Evolutionary conservation across 2,113 vertebrate species (phyloP).

Genomic region (Elaphurus davidianus): DNA sequence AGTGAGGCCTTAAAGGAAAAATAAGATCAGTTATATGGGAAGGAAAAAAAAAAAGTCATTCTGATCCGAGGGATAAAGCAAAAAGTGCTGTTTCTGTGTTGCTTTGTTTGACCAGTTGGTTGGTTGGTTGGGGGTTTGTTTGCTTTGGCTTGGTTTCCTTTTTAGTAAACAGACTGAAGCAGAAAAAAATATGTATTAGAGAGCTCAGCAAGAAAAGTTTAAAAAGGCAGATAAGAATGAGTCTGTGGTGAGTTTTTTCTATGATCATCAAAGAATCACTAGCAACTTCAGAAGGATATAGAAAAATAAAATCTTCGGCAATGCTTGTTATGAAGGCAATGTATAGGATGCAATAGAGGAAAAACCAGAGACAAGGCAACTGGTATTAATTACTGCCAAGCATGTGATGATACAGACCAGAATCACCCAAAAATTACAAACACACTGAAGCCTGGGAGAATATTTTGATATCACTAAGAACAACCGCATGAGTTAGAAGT

Average conservation of each 20-base stretch:
- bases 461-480: background rate
- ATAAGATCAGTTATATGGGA: background rate
- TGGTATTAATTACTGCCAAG: background rate
- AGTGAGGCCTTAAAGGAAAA: background rate
- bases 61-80: background rate
- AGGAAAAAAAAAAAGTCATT: background rate
- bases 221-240: background rate
- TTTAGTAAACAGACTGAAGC: background rate
- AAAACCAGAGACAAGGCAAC: background rate
- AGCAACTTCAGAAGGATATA: background rate
- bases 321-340: background rate
- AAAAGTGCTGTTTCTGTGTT: background rate
- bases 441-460: background rate
- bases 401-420: background rate
- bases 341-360: fast-evolving
- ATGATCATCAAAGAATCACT: background rate
- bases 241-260: background rate
- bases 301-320: background rate
- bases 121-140: background rate
- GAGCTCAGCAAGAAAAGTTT: background rate
- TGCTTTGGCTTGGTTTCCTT: background rate
- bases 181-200: background rate
- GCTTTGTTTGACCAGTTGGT: background rate
- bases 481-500: background rate
- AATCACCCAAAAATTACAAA: background rate